Percentiles rank a stretch among this genome's conserved stretches.
These are phyloP conservation scores for Brenthis ino DNA, from an alignment of 2,888 invertebrate genomes.

Conservation along the genomic window DNA sequence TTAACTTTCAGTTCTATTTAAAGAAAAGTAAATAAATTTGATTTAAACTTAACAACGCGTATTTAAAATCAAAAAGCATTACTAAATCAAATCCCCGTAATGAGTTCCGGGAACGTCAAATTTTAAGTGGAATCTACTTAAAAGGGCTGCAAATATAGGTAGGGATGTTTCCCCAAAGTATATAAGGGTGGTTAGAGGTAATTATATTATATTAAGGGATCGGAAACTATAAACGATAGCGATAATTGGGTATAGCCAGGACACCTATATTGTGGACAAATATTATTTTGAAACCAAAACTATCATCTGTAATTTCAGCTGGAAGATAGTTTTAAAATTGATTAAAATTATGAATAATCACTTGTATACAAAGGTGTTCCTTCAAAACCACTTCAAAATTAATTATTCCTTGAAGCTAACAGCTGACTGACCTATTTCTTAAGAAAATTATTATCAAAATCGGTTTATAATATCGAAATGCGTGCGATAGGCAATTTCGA, in stretches of 20 bases:
- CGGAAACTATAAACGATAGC: conserved; percentile 14
- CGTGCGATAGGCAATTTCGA: too few relatives aligned
- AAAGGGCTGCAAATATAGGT: conserved; percentile 5
- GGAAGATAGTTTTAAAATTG: too few relatives aligned
- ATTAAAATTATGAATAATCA: too few relatives aligned
- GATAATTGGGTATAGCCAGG: conserved; percentile 11
- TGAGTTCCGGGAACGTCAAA: not conserved
- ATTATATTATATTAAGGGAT: conserved; percentile 7
- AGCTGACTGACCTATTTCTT: too few relatives aligned
- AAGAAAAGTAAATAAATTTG: not conserved
- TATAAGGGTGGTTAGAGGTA: not conserved
- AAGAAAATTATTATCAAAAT: too few relatives aligned
- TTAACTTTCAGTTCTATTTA: not conserved
- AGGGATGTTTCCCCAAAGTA: not conserved
- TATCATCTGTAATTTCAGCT: too few relatives aligned
- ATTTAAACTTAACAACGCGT: conserved; percentile 1
- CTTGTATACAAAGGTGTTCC: too few relatives aligned
- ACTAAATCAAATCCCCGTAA: conserved; percentile 1
- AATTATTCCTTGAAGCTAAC: too few relatives aligned
- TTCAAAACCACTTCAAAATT: too few relatives aligned
- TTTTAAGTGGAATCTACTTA: conserved; percentile 12
- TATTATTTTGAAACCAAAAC: too few relatives aligned
- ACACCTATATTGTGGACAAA: conserved; percentile 4
- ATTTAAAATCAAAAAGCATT: conserved; percentile 10
- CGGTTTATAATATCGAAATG: too few relatives aligned